These are phyloP conservation scores for Lumbricus terrestris DNA, from an alignment of 2,888 invertebrate species.

Conservation along the genomic window DNA sequence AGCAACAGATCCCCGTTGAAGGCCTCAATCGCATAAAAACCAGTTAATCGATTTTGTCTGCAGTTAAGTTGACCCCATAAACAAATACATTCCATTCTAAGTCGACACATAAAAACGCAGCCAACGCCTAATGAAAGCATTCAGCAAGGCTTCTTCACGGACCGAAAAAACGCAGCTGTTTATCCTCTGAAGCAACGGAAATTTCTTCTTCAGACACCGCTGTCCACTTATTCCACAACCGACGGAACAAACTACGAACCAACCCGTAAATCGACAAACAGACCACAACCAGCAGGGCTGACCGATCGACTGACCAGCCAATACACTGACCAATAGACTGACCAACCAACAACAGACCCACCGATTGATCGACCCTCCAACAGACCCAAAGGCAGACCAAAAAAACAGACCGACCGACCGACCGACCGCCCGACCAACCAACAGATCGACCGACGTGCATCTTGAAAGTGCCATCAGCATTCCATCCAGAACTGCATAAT, in stretches of 20 bases:
- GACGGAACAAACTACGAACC: background rate
- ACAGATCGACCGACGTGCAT: background rate
- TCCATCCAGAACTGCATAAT: background rate
- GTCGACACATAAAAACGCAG: background rate
- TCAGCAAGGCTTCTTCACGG: background rate
- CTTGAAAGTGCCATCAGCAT: conserved; percentile 3
- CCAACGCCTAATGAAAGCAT: background rate
- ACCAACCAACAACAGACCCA: background rate
- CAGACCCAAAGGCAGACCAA: background rate
- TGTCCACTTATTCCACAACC: background rate
- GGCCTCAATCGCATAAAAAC: background rate
- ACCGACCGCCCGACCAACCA: background rate
- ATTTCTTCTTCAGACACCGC: background rate
- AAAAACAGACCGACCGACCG: background rate
- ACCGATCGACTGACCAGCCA: no score
- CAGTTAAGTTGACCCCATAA: background rate
- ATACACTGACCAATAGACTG: background rate
- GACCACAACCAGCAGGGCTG: background rate
- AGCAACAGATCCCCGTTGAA: background rate
- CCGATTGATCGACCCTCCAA: no score
- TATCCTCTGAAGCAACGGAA: background rate
- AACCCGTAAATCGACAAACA: no score
- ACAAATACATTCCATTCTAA: background rate
- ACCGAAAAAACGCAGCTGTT: background rate
- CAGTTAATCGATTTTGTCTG: background rate